A percentile compares a stretch with the other conserved stretches of the same genome.
Evolutionary conservation across 1,140 invertebrate species (phyloP).

Genomic region (Drosophila bifasciata): DNA sequence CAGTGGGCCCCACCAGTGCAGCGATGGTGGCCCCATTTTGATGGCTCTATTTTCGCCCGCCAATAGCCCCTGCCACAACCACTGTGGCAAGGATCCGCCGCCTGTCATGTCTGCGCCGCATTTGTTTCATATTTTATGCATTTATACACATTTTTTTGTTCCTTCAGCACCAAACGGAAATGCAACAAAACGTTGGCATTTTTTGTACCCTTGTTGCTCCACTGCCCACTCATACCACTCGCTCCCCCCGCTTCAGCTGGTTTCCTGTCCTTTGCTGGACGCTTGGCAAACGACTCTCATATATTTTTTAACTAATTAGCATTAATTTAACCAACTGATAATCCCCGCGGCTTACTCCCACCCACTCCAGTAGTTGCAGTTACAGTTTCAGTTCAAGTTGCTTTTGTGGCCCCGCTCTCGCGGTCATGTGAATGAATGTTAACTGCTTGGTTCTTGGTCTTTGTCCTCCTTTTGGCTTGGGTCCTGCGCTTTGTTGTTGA

Average conservation of each 20-base stretch:
- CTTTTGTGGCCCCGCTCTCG: slow-evolving; percentile 11
- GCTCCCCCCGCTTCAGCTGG: neutral
- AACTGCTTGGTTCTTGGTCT: slow-evolving; percentile 33
- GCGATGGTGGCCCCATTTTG: no score
- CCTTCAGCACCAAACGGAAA: slow-evolving; percentile 43
- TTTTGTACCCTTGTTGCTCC: slow-evolving; percentile 51
- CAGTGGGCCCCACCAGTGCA: slow-evolving; percentile 33
- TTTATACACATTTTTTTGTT: slow-evolving; percentile 44
- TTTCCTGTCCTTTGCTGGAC: neutral
- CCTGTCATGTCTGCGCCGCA: slow-evolving; percentile 58
- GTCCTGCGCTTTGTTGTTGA: slow-evolving; percentile 50
- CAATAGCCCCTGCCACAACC: slow-evolving; percentile 2
- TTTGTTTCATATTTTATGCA: slow-evolving; percentile 77
- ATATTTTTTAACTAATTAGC: slow-evolving; percentile 83
- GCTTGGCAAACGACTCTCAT: slow-evolving; percentile 50
- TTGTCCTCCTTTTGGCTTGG: neutral
- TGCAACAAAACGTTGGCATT: slow-evolving; percentile 65
- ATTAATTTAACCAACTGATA: slow-evolving; percentile 83
- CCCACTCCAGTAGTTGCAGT: neutral
- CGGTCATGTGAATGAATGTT: slow-evolving; percentile 24
- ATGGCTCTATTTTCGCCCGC: no score
- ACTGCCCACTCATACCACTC: no score
- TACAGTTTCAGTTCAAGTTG: slow-evolving; percentile 4
- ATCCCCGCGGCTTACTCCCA: slow-evolving; percentile 54
- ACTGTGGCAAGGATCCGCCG: slow-evolving; percentile 36